Percentiles rank a stretch among this genome's conserved stretches.
These are phyloP conservation scores for Adineta ricciae DNA, from an alignment of 2,888 invertebrate species.

Conservation along the genomic window DNA sequence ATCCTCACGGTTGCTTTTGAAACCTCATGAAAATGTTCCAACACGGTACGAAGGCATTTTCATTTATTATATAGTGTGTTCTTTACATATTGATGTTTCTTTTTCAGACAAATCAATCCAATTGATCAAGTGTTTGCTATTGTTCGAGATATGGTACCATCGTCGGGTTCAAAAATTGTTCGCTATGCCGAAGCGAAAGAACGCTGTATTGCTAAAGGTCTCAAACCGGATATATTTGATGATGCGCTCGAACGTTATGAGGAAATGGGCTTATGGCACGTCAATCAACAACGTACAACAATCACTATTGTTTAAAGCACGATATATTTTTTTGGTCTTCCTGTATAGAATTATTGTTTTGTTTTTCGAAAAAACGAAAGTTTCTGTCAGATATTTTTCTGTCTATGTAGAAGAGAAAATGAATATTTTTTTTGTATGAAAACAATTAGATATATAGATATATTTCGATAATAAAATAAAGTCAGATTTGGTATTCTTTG, in stretches of 20 bases:
- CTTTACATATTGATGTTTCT: too few species aligned
- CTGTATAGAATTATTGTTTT: neutral
- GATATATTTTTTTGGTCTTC: too few species aligned
- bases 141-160: conserved; percentile 33
- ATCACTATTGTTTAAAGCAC: conserved; percentile 27
- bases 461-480: neutral
- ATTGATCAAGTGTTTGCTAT: conserved; percentile 32
- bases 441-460: neutral
- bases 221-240: conserved; percentile 31
- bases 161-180: conserved; percentile 2
- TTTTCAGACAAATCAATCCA: neutral
- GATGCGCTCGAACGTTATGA: conserved; percentile 26
- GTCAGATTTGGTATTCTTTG: neutral
- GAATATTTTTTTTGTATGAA: neutral
- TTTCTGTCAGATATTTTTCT: neutral
- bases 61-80: too few species aligned
- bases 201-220: conserved; percentile 29
- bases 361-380: neutral
- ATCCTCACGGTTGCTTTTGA: conserved; percentile 85
- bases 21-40: conserved; percentile 2
- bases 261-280: conserved; percentile 27
- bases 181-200: conserved; percentile 30
- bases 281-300: conserved; percentile 26
- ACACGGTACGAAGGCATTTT: neutral
- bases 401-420: neutral